Percentiles rank a stretch among this genome's conserved stretches.
These are phyloP conservation scores for Phyllopteryx taeniolatus DNA, from an alignment of 2,113 vertebrate species.

Conservation along the genomic window DNA sequence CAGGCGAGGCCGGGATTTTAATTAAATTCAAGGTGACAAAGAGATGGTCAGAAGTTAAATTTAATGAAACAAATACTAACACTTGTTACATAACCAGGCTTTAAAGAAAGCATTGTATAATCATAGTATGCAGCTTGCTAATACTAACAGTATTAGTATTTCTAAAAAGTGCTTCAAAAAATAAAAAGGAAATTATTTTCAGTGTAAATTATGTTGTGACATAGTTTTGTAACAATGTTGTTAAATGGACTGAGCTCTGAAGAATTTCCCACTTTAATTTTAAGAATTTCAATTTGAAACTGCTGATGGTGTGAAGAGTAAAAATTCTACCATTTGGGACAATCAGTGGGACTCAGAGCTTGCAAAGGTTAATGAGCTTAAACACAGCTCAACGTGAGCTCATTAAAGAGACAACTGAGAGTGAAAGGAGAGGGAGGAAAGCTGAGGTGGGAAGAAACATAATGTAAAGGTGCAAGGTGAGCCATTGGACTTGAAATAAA, in stretches of 20 bases:
- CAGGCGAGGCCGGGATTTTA: not conserved
- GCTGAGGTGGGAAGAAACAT: slow-evolving; percentile 11
- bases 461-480: slow-evolving; percentile 1
- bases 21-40: not conserved
- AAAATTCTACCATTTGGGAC: no score
- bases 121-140: not conserved
- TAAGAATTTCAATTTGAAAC: slow-evolving; percentile 23
- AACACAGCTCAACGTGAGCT: slow-evolving; percentile 85
- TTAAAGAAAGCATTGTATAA: not conserved
- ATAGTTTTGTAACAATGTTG: not conserved
- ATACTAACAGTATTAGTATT: not conserved
- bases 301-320: not conserved
- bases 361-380: slow-evolving; percentile 87
- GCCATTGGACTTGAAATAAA: not conserved
- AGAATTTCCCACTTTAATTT: slow-evolving; percentile 16
- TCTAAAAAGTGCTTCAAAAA: not conserved
- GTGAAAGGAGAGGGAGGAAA: slow-evolving; percentile 27
- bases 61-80: no score
- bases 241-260: not conserved
- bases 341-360: slow-evolving; percentile 65
- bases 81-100: not conserved
- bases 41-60: not conserved
- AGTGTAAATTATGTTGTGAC: not conserved
- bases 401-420: slow-evolving; percentile 77
- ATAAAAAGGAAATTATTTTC: not conserved